These are phyloP conservation scores for Venustaconcha ellipsiformis DNA, from an alignment of 1,140 invertebrate genomes.

Conservation along the genomic window DNA sequence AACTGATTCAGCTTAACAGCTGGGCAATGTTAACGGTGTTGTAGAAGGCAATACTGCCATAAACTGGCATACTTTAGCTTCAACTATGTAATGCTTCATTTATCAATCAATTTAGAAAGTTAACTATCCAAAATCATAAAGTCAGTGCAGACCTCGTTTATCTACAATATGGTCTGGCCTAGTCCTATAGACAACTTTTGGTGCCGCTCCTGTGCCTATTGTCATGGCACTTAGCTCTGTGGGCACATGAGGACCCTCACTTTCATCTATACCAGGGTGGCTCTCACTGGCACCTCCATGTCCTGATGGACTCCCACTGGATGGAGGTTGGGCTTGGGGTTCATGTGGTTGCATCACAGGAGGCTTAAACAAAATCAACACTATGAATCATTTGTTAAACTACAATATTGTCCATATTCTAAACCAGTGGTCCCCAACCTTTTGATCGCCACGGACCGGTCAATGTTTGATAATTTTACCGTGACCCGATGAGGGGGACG, in stretches of 20 bases:
- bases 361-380: slow-evolving; percentile 31
- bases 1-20: too few relatives aligned
- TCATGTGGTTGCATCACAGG: slow-evolving; percentile 19
- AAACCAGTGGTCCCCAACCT: too few relatives aligned
- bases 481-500: too few relatives aligned
- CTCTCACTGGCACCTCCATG: slow-evolving; percentile 45
- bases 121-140: not conserved
- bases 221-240: slow-evolving; percentile 35
- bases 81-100: not conserved
- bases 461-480: too few relatives aligned
- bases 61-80: not conserved
- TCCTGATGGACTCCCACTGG: slow-evolving; percentile 49
- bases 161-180: slow-evolving; percentile 49
- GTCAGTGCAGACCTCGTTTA: slow-evolving; percentile 42
- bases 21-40: too few relatives aligned
- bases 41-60: too few relatives aligned
- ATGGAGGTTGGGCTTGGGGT: slow-evolving; percentile 35
- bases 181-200: slow-evolving; percentile 14
- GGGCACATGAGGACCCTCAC: slow-evolving; percentile 24
- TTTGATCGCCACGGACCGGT: too few relatives aligned
- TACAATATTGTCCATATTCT: not conserved
- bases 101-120: too few relatives aligned
- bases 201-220: slow-evolving; percentile 43
- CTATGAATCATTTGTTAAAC: not conserved
- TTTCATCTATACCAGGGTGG: slow-evolving; percentile 39